Evolutionary conservation across 2,113 vertebrate species (phyloP).

Genomic region (Herpailurus yagouaroundi): DNA sequence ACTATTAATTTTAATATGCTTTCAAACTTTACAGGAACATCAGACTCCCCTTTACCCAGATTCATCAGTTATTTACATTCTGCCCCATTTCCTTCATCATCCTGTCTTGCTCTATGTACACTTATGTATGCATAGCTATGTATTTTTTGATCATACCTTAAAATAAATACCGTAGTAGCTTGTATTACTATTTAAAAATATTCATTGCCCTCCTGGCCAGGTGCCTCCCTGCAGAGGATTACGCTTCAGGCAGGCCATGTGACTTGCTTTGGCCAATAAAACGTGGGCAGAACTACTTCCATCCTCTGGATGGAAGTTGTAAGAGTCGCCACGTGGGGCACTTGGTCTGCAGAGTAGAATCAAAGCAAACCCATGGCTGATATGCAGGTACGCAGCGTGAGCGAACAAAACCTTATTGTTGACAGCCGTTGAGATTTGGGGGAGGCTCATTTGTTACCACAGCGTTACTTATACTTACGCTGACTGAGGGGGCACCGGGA

Average conservation of each 20-base stretch:
- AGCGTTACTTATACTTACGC: background rate
- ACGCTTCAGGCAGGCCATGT: background rate
- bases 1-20: background rate
- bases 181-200: background rate
- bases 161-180: background rate
- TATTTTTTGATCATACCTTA: background rate
- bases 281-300: background rate
- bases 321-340: fast-evolving
- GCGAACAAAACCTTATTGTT: background rate
- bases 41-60: background rate
- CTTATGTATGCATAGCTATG: background rate
- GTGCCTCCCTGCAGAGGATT: background rate
- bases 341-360: background rate
- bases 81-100: background rate
- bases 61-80: background rate
- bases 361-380: background rate
- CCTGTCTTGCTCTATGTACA: background rate
- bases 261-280: background rate
- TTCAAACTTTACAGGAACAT: background rate
- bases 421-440: background rate
- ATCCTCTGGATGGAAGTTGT: background rate
- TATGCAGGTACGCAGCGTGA: background rate
- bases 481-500: background rate
- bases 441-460: background rate
- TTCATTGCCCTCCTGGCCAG: background rate